Conservation (phyloP, 2,113 vertebrate genomes). For the Xenotilapia caudafasciata region DNA sequence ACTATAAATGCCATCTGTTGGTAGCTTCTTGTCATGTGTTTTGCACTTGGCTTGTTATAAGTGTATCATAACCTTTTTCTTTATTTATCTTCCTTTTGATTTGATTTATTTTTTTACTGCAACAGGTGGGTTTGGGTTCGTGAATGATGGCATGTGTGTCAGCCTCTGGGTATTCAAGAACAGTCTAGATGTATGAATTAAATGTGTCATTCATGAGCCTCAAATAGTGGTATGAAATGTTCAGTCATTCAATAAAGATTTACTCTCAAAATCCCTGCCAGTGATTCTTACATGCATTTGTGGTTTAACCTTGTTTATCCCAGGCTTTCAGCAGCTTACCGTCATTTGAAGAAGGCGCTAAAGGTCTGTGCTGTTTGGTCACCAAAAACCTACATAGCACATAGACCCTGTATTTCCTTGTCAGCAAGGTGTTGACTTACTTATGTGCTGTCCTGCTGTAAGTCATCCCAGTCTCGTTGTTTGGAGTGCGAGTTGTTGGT, state of each 20-base stretch:
- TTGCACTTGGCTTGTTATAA: not conserved
- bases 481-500: not conserved
- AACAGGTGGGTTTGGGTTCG: not conserved
- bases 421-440: constrained; percentile 1
- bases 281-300: not conserved
- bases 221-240: not conserved
- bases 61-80: not conserved
- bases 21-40: not conserved
- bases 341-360: not conserved
- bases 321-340: not conserved
- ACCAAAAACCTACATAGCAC: not conserved
- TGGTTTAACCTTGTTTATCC: constrained; percentile 20
- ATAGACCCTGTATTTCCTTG: not conserved
- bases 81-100: not conserved
- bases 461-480: not conserved
- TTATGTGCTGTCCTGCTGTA: not conserved
- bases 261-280: not conserved
- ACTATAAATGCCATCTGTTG: not conserved
- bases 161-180: not conserved
- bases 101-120: not conserved
- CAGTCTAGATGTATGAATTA: not conserved
- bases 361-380: constrained; percentile 2
- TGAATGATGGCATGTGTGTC: not conserved
- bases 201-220: not conserved
- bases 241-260: not conserved